Evolutionary conservation across 2,797 vertebrate genomes (phyloP).

Genomic region (Myiotriccus ornatus): DNA sequence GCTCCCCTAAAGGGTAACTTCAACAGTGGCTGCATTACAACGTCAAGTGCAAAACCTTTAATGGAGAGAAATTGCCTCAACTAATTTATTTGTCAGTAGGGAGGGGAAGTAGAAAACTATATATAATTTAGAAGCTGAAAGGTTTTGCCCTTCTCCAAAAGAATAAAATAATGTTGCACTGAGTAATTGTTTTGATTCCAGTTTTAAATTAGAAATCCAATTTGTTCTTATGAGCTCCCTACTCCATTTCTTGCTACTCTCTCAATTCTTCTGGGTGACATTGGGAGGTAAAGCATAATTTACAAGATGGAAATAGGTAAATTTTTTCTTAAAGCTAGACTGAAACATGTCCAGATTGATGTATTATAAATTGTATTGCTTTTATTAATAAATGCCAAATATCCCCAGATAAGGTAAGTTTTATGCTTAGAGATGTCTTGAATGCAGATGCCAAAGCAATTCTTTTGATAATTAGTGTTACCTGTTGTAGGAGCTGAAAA

Average conservation of each 20-base stretch:
- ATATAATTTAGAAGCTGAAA: slow-evolving; percentile 26
- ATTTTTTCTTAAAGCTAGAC: slow-evolving; percentile 4
- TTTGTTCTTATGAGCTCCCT: slow-evolving; percentile 32
- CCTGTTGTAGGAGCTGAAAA: slow-evolving; percentile 47
- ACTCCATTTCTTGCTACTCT: neutral
- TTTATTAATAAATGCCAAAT: slow-evolving; percentile 68
- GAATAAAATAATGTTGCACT: slow-evolving; percentile 34
- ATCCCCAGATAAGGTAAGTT: slow-evolving; percentile 24
- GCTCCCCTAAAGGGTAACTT: slow-evolving; percentile 43
- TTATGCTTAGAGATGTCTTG: slow-evolving; percentile 52
- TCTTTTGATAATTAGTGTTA: slow-evolving; percentile 63
- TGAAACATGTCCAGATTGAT: slow-evolving; percentile 45
- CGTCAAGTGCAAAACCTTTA: slow-evolving; percentile 65
- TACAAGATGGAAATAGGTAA: slow-evolving; percentile 20
- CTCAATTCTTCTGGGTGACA: slow-evolving; percentile 36
- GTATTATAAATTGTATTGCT: neutral
- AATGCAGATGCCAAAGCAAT: slow-evolving; percentile 49
- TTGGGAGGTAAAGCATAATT: slow-evolving; percentile 24
- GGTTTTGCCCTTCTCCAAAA: slow-evolving; percentile 51
- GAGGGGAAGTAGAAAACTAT: slow-evolving; percentile 48
- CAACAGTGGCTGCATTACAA: slow-evolving; percentile 36
- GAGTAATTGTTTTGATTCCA: slow-evolving; percentile 35
- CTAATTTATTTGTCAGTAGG: slow-evolving; percentile 62
- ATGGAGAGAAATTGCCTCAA: slow-evolving; percentile 60
- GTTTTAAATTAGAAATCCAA: slow-evolving; percentile 56